phyloP scores from a whole-genome alignment of 37 sponge, comb jelly and placozoan species.

The Agelas oroides region DNA sequence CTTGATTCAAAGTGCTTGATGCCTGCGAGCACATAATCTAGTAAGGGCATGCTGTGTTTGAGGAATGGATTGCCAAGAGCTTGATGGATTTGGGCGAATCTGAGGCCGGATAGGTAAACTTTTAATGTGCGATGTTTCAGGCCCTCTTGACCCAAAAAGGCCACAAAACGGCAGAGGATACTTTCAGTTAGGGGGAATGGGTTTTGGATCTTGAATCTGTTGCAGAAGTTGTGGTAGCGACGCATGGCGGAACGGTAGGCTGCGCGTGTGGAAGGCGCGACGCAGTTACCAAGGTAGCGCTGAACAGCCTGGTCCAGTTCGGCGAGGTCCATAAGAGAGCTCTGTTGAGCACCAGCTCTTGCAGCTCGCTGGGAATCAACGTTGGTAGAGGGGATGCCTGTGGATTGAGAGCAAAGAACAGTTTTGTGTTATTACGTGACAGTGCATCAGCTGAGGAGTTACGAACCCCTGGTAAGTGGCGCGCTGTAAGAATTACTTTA shows the following conservation, averaged over 20 bases:
- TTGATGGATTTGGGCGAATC: no score
- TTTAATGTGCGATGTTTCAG: no score
- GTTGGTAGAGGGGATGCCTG: not conserved
- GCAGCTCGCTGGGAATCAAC: not conserved
- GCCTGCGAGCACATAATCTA: no score
- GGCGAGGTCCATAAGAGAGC: constrained; percentile 36
- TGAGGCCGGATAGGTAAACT: no score
- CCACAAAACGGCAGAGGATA: no score
- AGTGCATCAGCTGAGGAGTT: constrained; percentile 48
- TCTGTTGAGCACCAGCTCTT: not conserved
- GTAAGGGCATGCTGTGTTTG: no score
- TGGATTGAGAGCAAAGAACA: constrained; percentile 10
- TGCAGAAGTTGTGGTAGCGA: constrained; percentile 32
- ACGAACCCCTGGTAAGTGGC: not conserved
- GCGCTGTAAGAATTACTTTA: not conserved
- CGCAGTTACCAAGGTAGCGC: not conserved
- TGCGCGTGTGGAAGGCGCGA: constrained; percentile 32
- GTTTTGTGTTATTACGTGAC: constrained; percentile 14
- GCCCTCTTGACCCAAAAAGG: no score
- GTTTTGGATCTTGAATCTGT: not conserved
- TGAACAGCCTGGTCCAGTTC: constrained; percentile 27
- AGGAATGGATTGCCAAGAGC: no score
- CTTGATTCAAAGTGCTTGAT: no score
- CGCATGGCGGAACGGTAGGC: constrained; percentile 22
- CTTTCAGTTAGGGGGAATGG: not conserved